Evolutionary conservation across 2,113 vertebrate species (phyloP).

Genomic region (Jaculus jaculus): DNA sequence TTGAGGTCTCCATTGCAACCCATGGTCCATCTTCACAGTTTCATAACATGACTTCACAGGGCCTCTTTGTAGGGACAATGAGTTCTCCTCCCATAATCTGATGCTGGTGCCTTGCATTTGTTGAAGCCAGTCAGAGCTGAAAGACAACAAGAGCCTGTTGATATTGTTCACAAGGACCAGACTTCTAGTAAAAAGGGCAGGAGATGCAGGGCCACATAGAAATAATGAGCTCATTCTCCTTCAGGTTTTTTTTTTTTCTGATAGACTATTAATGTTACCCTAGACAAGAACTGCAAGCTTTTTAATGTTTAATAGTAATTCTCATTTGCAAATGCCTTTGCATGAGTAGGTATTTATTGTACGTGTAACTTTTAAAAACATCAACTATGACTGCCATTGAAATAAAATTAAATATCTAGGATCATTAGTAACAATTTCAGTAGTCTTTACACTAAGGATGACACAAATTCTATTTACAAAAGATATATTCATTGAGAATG

Average conservation of each 20-base stretch:
- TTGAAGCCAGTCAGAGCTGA: not conserved
- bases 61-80: no score
- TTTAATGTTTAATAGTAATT: constrained; percentile 38
- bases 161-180: accelerated
- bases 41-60: no score
- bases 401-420: not conserved
- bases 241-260: not conserved
- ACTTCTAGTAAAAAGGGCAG: not conserved
- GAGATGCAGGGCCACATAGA: accelerated
- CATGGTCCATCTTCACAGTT: no score
- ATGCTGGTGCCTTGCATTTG: not conserved
- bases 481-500: not conserved
- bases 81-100: not conserved
- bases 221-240: not conserved
- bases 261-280: not conserved
- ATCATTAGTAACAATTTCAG: not conserved
- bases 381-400: not conserved
- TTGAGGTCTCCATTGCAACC: no score
- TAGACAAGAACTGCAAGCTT: not conserved
- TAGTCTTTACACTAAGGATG: not conserved
- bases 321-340: not conserved
- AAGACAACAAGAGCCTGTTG: not conserved
- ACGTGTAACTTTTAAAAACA: not conserved
- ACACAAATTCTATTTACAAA: not conserved
- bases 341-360: not conserved